These are phyloP conservation scores for Oreochromis niloticus DNA, from an alignment of 2,113 vertebrate species.

Conservation along the genomic window DNA sequence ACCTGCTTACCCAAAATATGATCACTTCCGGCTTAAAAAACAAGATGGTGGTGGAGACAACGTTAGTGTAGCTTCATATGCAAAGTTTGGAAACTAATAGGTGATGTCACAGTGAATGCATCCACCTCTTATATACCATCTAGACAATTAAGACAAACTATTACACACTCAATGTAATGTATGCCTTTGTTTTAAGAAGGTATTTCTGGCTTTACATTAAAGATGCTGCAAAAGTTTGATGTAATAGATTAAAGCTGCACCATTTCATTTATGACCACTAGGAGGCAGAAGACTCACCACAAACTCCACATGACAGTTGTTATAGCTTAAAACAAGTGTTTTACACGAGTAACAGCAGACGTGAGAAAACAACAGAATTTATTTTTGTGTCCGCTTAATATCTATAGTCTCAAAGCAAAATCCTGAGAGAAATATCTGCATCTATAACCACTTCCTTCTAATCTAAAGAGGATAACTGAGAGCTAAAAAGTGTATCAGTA, in stretches of 20 bases:
- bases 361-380: not conserved
- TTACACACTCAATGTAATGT: not conserved
- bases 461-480: not conserved
- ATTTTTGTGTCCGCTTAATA: not conserved
- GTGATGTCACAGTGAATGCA: not conserved
- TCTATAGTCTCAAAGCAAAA: not conserved
- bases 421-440: not conserved
- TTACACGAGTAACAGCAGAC: accelerated
- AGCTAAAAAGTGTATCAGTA: not conserved
- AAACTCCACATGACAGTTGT: not conserved
- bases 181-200: not conserved
- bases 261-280: not conserved
- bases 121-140: not conserved
- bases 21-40: not conserved
- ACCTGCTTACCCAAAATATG: not conserved
- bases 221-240: not conserved
- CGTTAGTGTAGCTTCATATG: not conserved
- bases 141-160: not conserved
- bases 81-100: accelerated
- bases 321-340: not conserved
- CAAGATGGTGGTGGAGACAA: not conserved
- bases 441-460: not conserved
- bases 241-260: not conserved
- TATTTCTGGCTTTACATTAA: not conserved
- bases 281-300: not conserved